A percentile compares a stretch with the other conserved stretches of the same genome.
Conservation (phyloP, 2,113 vertebrate species). For the Willisornis vidua region DNA sequence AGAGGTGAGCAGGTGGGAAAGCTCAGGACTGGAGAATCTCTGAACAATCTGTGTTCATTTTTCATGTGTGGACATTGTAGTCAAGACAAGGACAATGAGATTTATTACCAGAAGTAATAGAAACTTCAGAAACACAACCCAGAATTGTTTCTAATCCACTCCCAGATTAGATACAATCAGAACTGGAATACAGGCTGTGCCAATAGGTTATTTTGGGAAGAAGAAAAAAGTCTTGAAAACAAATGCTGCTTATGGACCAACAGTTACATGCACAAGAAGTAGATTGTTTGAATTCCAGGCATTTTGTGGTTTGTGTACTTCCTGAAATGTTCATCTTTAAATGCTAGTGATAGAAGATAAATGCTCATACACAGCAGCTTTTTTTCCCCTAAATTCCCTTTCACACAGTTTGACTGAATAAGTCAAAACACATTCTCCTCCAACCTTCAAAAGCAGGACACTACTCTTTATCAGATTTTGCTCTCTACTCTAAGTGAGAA, state of each 20-base stretch:
- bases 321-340: background rate
- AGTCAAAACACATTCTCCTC: background rate
- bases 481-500: background rate
- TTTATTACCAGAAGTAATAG: slow-evolving; percentile 9
- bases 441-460: background rate
- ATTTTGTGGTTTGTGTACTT: background rate
- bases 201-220: background rate
- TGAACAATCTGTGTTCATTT: background rate
- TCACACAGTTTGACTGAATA: background rate
- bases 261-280: background rate
- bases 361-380: background rate
- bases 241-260: background rate
- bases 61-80: background rate
- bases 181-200: background rate
- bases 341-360: background rate
- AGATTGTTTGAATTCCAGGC: background rate
- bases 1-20: background rate
- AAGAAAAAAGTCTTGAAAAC: background rate
- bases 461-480: background rate
- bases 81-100: slow-evolving; percentile 16
- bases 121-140: background rate
- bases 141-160: background rate
- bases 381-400: background rate
- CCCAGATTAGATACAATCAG: background rate
- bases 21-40: background rate